A percentile compares a stretch with the other conserved stretches of the same genome.
phyloP scores from a whole-genome alignment of 1,140 invertebrate genomes.

The Dendroctonus valens region DNA sequence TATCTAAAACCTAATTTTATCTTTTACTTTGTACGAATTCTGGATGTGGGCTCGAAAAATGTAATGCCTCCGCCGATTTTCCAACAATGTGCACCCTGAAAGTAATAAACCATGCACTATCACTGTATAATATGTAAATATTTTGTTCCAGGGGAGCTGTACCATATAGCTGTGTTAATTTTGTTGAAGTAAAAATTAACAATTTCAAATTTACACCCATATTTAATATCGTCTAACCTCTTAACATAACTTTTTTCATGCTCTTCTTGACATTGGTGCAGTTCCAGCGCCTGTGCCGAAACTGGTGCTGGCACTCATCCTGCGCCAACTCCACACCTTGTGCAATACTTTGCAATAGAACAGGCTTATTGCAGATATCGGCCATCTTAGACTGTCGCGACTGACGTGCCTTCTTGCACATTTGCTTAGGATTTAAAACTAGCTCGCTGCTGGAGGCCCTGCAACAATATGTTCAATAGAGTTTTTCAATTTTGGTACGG shows the following conservation, averaged over 20 bases:
- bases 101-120: no score
- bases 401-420: constrained; percentile 77
- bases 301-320: constrained; percentile 82
- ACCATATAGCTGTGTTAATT: no score
- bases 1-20: no score
- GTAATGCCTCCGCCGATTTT: no score
- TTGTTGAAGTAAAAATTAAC: no score
- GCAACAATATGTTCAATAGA: constrained; percentile 38
- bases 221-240: constrained; percentile 59
- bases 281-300: constrained; percentile 80
- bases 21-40: no score
- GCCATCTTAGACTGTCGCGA: constrained; percentile 67
- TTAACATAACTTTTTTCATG: constrained; percentile 76
- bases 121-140: no score
- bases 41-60: no score
- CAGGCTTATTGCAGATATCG: constrained; percentile 73
- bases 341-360: constrained; percentile 73
- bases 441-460: constrained; percentile 80
- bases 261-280: constrained; percentile 75
- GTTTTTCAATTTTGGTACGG: no score
- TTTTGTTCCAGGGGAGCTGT: no score
- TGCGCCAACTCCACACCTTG: constrained; percentile 75
- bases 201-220: no score
- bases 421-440: constrained; percentile 81
- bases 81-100: no score